These are phyloP conservation scores for Drosophila auraria DNA, from an alignment of 1,140 invertebrate species.

Conservation along the genomic window DNA sequence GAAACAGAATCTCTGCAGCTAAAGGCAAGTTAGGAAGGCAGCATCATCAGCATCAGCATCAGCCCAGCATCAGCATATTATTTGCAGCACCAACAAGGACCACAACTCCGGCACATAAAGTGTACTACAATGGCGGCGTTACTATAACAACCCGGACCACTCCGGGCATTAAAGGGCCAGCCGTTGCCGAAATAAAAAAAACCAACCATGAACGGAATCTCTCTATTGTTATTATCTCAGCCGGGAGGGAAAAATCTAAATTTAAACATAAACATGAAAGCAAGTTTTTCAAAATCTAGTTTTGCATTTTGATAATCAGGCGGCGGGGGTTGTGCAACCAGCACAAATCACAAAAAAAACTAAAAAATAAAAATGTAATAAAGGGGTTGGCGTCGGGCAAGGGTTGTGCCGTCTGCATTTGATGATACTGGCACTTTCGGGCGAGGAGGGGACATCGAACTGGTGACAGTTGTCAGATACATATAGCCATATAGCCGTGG, in stretches of 20 bases:
- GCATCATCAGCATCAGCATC: slow-evolving; percentile 38
- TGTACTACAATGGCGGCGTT: slow-evolving; percentile 22
- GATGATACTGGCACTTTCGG: slow-evolving; percentile 34
- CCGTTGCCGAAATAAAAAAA: slow-evolving; percentile 9
- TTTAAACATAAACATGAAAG: slow-evolving; percentile 78
- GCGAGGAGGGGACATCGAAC: slow-evolving; percentile 20
- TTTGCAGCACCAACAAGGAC: slow-evolving; percentile 57
- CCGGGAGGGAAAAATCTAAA: slow-evolving; percentile 33
- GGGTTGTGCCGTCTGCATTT: slow-evolving; percentile 45
- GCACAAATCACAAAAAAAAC: background rate
- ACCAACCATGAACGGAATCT: slow-evolving; percentile 18
- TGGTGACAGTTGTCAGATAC: slow-evolving; percentile 57
- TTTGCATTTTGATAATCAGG: slow-evolving; percentile 75
- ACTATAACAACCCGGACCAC: slow-evolving; percentile 26
- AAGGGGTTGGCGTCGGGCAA: slow-evolving; percentile 22
- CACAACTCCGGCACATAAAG: slow-evolving; percentile 54
- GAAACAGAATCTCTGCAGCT: slow-evolving; percentile 60
- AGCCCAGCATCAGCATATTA: slow-evolving; percentile 57
- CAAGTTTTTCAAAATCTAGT: slow-evolving; percentile 67
- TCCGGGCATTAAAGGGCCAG: slow-evolving; percentile 43
- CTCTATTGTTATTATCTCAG: slow-evolving; percentile 64
- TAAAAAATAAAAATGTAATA: background rate
- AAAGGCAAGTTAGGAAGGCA: slow-evolving; percentile 65
- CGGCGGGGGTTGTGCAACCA: slow-evolving; percentile 57
- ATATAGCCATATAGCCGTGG: slow-evolving; percentile 51